Conservation (phyloP, 2,113 vertebrate genomes). For the Bos indicus region DNA sequence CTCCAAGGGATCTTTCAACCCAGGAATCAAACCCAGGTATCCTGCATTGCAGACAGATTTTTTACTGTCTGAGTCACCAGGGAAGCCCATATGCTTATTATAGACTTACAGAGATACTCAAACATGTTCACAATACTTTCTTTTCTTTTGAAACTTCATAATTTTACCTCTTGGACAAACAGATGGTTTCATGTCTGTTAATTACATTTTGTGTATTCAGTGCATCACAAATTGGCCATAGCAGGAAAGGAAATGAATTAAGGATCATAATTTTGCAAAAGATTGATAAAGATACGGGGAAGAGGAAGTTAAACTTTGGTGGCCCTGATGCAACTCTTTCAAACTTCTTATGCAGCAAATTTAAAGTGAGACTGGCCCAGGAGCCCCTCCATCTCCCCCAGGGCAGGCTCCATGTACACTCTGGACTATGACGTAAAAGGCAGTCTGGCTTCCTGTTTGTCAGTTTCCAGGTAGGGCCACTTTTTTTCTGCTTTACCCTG, state of each 20-base stretch:
- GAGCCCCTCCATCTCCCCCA: background rate
- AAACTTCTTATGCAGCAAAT: background rate
- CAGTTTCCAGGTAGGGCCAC: background rate
- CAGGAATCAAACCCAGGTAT: background rate
- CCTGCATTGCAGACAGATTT: background rate
- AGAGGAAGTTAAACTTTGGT: background rate
- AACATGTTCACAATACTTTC: background rate
- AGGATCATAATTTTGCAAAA: background rate
- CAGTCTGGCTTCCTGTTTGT: background rate
- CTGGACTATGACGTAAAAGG: no score
- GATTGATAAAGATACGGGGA: background rate
- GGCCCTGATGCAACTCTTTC: background rate
- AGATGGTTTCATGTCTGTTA: background rate
- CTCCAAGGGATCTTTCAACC: background rate
- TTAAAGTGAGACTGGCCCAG: background rate
- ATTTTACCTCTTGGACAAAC: background rate
- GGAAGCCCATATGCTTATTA: background rate
- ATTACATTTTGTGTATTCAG: background rate
- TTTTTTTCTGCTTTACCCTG: background rate
- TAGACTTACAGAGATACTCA: background rate
- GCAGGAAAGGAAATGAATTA: background rate
- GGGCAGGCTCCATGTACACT: rapidly evolving
- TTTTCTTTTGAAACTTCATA: background rate
- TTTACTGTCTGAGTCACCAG: background rate
- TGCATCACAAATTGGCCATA: background rate